Evolutionary conservation across 2,888 invertebrate species (phyloP).

Genomic region (Polymixis flavicincta): DNA sequence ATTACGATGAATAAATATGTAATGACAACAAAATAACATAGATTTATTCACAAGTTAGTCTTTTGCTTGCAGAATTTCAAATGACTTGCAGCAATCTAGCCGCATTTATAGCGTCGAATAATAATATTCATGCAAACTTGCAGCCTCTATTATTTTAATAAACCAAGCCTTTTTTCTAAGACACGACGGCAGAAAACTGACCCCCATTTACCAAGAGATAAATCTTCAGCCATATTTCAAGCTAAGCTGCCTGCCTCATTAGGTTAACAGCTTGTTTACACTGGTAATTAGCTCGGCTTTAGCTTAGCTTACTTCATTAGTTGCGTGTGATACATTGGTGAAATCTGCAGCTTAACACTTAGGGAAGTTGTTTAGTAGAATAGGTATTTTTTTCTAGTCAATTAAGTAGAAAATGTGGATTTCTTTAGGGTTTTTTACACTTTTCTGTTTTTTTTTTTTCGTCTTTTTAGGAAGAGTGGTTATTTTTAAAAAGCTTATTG

Average conservation of each 20-base stretch:
- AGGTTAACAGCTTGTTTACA: conserved; percentile 73
- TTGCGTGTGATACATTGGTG: conserved; percentile 55
- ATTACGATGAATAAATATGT: not conserved
- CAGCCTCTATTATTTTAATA: conserved; percentile 19
- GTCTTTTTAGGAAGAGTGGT: too few species aligned
- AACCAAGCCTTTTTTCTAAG: conserved; percentile 13
- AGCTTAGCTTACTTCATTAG: conserved; percentile 69
- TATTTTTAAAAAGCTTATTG: too few species aligned
- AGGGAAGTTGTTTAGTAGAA: not conserved
- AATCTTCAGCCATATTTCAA: conserved; percentile 63
- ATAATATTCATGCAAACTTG: not conserved
- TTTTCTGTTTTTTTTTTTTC: too few species aligned
- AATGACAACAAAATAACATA: not conserved
- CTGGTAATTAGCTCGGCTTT: conserved; percentile 70
- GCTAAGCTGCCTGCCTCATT: conserved; percentile 63
- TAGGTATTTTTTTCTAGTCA: not conserved
- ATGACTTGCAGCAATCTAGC: not conserved
- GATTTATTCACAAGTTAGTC: not conserved
- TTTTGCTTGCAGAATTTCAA: not conserved
- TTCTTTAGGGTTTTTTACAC: too few species aligned
- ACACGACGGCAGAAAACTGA: conserved; percentile 20
- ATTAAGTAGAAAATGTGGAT: not conserved
- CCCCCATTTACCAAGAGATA: conserved; percentile 51
- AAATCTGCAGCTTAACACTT: conserved; percentile 39
- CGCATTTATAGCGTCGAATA: not conserved